Percentiles rank a stretch among this genome's conserved stretches.
Conservation (phyloP, 2,113 vertebrate genomes). For the Ceratotherium simum region DNA sequence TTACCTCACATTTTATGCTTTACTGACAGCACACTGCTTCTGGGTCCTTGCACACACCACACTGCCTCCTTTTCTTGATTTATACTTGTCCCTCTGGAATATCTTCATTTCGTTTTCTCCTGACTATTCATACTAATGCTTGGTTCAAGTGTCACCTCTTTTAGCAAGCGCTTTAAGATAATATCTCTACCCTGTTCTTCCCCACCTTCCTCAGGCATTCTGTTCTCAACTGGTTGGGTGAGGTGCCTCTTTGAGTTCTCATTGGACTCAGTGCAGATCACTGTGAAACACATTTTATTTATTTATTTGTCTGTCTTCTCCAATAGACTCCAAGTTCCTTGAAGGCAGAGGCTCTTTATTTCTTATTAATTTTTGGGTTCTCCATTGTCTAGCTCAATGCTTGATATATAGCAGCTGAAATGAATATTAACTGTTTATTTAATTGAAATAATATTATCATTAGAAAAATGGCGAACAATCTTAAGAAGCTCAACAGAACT, state of each 20-base stretch:
- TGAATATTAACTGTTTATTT: constrained; percentile 39
- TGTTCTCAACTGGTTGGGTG: background rate
- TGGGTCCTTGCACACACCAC: background rate
- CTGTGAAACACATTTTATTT: background rate
- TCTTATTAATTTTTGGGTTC: background rate
- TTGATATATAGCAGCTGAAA: background rate
- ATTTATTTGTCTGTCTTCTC: background rate
- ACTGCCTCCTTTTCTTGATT: background rate
- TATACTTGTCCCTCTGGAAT: background rate
- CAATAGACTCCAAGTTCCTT: background rate
- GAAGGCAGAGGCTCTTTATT: background rate
- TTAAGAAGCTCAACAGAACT: constrained; percentile 15
- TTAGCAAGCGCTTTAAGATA: background rate
- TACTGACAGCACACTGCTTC: background rate
- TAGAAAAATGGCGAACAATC: background rate
- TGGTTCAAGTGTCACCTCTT: background rate
- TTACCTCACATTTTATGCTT: background rate
- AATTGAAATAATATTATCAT: constrained; percentile 5
- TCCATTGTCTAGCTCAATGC: background rate
- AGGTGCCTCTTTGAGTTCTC: background rate
- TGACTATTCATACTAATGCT: background rate
- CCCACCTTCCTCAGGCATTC: background rate
- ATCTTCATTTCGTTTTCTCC: background rate
- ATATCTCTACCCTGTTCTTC: background rate
- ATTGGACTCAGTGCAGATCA: background rate